Evolutionary conservation across 1,140 invertebrate genomes (phyloP).

Genomic region (Scaptomyza hsui): DNA sequence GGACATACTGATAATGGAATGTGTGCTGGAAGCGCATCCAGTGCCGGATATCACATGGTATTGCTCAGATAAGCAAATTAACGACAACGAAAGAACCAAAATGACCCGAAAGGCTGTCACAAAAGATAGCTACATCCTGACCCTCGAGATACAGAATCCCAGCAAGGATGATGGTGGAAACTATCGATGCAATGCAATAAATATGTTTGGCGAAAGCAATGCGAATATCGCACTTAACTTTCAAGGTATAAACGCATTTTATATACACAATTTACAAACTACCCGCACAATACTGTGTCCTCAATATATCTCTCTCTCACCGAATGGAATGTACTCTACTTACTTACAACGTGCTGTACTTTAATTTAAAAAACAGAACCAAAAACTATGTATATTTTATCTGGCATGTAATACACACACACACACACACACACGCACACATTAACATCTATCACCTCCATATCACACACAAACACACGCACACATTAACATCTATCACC

Average conservation of each 20-base stretch:
- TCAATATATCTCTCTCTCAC: too few species aligned
- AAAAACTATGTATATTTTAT: too few species aligned
- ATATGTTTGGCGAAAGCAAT: constrained; percentile 99
- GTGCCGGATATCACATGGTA: constrained; percentile 98
- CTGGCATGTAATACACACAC: too few species aligned
- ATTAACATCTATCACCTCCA: too few species aligned
- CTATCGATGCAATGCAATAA: constrained; percentile 99
- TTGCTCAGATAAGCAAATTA: constrained; percentile 93
- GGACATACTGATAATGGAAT: constrained; percentile 97
- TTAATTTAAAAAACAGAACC: too few species aligned
- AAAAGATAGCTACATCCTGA: constrained; percentile 95
- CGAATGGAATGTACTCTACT: too few species aligned
- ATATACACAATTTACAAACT: background rate
- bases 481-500: too few species aligned
- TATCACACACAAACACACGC: too few species aligned
- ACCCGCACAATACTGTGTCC: too few species aligned
- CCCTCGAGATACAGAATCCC: constrained; percentile 96
- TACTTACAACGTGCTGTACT: too few species aligned
- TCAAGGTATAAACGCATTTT: constrained; percentile 96
- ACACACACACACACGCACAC: constrained; percentile 1
- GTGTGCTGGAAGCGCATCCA: constrained; percentile 96
- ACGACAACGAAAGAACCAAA: constrained; percentile 92
- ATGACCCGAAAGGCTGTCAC: constrained; percentile 93
- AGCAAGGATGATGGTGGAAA: constrained; percentile 97
- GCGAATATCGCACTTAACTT: constrained; percentile 99